Evolutionary conservation across 2,888 invertebrate genomes (phyloP), one percentile per base, ranked within the genome.

Genomic region (Lucinisca nassula): DNA sequence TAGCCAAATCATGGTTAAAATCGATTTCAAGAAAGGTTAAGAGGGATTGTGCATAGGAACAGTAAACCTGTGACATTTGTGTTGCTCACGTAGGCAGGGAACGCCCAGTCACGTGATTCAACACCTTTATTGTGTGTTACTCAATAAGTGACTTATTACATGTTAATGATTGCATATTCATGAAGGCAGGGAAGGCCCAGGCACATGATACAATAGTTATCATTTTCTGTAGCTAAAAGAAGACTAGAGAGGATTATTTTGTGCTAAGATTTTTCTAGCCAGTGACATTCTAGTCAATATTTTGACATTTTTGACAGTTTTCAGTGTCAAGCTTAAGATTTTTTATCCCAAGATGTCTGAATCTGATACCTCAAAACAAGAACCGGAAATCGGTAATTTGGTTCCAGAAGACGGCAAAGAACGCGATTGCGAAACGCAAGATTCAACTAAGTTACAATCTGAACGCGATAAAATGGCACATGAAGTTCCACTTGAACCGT

Each of bases 1-100:
- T 75, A 32, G 6, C 75, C 4, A 40, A 45, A 30, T 45, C 75
- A 10, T 75, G 75, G 75, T 32, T 75, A 30, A 75, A 45, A 75
- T 75, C 75, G 4, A 49, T 75, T 17, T 6, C 8, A 6, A 14
- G 45, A 3, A 75, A 75, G 14, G 37, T 75, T 3, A 55, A 21
- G n/a, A 8, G 55, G 27, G n/a, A n/a, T n/a, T n/a, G n/a, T n/a
- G n/a, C n/a, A n/a, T n/a, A n/a, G n/a, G n/a, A n/a, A n/a, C n/a
- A n/a, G n/a, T n/a, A n/a, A n/a, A n/a, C n/a, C n/a, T n/a, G n/a
- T n/a, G n/a, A n/a, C n/a, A n/a, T n/a, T n/a, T n/a, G n/a, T n/a
- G n/a, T n/a, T n/a, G n/a, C n/a, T n/a, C n/a, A n/a, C n/a, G n/a
- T n/a, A n/a, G n/a, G n/a, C n/a, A n/a, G n/a, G n/a, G n/a, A n/a